Evolutionary conservation across 2,113 vertebrate species (phyloP), one percentile per base, ranked within the genome.

Genomic region (Lethenteron reissneri): DNA sequence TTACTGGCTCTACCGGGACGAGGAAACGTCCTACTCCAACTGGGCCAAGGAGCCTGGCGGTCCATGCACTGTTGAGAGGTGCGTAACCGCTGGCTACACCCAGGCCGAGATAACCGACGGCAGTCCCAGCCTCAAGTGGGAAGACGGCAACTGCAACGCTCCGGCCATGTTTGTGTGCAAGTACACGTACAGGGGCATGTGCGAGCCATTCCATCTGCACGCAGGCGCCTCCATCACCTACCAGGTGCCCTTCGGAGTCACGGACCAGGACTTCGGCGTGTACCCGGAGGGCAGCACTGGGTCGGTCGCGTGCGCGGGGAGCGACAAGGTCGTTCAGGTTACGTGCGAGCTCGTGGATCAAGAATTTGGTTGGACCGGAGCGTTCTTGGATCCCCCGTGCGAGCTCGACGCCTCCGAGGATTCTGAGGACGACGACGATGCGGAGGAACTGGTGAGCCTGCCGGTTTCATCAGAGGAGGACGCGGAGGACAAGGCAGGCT

Each of bases 261-360:
- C 64, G n/a, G 64, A 68, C 25, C n/a, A 25, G 25, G n/a, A n/a
- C 64, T 68, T 68, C 1, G 64, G 25, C 25, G 9, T 68, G 9
- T n/a, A n/a, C 11, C 64, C 64, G n/a, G 64, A 68, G 64, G 64
- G 64, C n/a, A 68, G 64, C 64, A 68, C 11, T n/a, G 64, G n/a
- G n/a, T 17, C 64, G 10, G 25, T 25, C 8, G 25, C 11, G 64
- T 68, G 64, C 25, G 64, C 64, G 25, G 64, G 64, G n/a, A 68
- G 64, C n/a, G 11, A 68, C n/a, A 68, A 17, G 25, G 25, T n/a
- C 64, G 64, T 25, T 17, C 9, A 25, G n/a, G n/a, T n/a, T 2
- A 68, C n/a, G 64, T 17, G 64, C n/a, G 25, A 11, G 11, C 64
- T 25, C 25, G 64, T 10, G n/a, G 64, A 10, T 10, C n/a, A 68